Evolutionary conservation across 2,113 vertebrate species (phyloP).

Genomic region (Pterophyllum scalare): DNA sequence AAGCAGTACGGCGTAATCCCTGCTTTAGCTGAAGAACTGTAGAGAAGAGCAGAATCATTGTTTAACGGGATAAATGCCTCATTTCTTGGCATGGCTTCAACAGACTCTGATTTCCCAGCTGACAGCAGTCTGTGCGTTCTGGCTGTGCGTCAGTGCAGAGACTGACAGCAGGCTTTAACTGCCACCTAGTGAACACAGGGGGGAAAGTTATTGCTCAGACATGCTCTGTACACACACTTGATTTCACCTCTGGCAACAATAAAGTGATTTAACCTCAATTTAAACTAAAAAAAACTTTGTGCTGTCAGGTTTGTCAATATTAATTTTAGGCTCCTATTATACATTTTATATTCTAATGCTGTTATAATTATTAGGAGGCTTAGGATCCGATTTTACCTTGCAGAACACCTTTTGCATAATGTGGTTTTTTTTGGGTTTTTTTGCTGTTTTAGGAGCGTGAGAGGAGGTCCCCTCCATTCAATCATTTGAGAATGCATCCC

Average conservation of each 20-base stretch:
- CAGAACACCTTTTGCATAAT: not conserved
- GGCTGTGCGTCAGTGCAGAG: slow-evolving; percentile 14
- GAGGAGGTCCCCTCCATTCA: slow-evolving; percentile 95
- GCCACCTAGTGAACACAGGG: slow-evolving; percentile 36
- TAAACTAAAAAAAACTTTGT: not conserved
- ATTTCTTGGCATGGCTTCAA: not conserved
- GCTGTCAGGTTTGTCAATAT: not conserved
- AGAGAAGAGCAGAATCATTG: not conserved
- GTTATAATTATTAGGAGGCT: not conserved
- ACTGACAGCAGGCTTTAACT: not conserved
- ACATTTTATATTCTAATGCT: not conserved
- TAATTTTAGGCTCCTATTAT: not conserved
- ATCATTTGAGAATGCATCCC: slow-evolving; percentile 95
- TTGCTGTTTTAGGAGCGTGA: slow-evolving; percentile 89
- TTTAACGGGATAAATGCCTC: not conserved
- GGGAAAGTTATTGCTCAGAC: not conserved
- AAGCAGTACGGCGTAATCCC: not conserved
- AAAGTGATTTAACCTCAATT: not conserved
- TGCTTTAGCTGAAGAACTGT: not conserved
- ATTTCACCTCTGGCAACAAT: not conserved
- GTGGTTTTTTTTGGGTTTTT: not conserved
- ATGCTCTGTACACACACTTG: not conserved
- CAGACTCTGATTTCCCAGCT: not conserved
- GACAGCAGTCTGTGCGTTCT: slow-evolving; percentile 10
- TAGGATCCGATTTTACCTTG: not conserved